Evolutionary conservation across 2,113 vertebrate genomes (phyloP).

Genomic region (Rhinichthys klamathensis): DNA sequence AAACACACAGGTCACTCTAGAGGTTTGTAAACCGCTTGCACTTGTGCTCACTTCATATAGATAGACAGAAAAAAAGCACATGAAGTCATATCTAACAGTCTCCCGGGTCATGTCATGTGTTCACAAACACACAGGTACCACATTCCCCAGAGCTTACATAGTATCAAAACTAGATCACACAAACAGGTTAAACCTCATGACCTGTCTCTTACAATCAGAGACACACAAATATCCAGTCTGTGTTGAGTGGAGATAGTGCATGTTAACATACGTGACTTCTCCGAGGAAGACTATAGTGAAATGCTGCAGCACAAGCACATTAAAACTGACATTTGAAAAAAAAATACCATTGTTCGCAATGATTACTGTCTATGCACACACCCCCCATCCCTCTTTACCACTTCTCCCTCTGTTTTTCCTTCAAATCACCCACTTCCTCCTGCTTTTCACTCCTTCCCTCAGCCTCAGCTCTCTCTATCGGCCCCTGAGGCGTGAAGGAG

Average conservation of each 20-base stretch:
- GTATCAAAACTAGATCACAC: neutral
- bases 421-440: constrained; percentile 11
- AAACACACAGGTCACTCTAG: neutral
- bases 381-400: constrained; percentile 4
- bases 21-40: neutral
- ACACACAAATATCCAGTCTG: neutral
- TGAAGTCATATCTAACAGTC: neutral
- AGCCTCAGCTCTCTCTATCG: constrained; percentile 34
- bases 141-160: neutral
- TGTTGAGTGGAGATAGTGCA: no score
- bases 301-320: constrained; percentile 36
- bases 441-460: constrained; percentile 14
- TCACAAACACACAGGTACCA: neutral
- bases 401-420: constrained; percentile 5
- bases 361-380: neutral
- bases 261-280: neutral
- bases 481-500: constrained; percentile 39
- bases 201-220: neutral
- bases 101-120: neutral
- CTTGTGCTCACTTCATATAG: neutral
- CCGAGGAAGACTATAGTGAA: constrained; percentile 11
- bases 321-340: constrained; percentile 49
- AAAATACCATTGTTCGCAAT: constrained; percentile 37
- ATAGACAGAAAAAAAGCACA: neutral
- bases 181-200: constrained; percentile 13